These are phyloP conservation scores for Turnix velox DNA, from an alignment of 2,113 vertebrate genomes.

Conservation along the genomic window DNA sequence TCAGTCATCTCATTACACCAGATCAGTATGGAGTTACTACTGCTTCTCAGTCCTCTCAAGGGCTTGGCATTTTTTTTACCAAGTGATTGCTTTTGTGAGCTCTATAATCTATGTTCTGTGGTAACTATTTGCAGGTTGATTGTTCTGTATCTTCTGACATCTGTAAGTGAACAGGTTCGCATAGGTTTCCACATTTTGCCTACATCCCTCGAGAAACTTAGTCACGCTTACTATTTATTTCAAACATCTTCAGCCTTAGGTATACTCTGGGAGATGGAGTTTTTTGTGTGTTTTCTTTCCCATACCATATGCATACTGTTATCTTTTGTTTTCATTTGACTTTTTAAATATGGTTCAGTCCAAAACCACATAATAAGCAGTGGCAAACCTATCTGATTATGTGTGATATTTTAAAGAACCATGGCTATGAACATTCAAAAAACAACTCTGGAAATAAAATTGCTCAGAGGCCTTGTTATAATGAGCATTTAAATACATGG, in stretches of 20 bases:
- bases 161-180: neutral
- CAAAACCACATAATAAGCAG: neutral
- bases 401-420: neutral
- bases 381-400: neutral
- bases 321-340: neutral
- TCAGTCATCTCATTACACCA: neutral
- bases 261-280: neutral
- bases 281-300: neutral
- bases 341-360: neutral
- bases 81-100: neutral
- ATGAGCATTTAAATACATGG: neutral
- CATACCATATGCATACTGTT: rapidly evolving
- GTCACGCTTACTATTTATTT: neutral
- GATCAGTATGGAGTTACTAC: neutral
- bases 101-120: neutral
- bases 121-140: neutral
- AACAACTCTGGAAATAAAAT: neutral
- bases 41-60: neutral
- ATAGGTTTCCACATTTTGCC: neutral
- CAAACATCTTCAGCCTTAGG: neutral
- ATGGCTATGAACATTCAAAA: neutral
- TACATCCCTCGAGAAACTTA: neutral
- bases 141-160: neutral
- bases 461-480: neutral
- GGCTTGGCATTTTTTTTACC: neutral